These are phyloP conservation scores for Melanostoma mellinum DNA, from an alignment of 2,888 invertebrate genomes.

Conservation along the genomic window DNA sequence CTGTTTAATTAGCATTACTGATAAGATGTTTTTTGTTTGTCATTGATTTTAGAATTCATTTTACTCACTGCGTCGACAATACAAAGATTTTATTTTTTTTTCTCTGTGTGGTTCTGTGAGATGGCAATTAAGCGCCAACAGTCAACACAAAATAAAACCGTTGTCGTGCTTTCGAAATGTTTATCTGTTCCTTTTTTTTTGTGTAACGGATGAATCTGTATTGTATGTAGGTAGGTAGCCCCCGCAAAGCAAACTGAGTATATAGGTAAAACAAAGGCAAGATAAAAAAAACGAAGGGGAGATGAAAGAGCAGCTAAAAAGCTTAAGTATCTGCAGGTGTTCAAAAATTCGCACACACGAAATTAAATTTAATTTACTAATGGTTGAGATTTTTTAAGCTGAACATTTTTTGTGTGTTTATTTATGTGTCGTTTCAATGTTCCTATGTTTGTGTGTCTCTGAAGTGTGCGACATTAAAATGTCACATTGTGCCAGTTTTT, in stretches of 20 bases:
- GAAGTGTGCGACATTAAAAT: constrained; percentile 66
- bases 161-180: constrained; percentile 70
- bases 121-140: constrained; percentile 67
- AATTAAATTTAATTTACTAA: constrained; percentile 73
- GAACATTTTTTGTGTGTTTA: constrained; percentile 36
- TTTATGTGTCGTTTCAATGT: constrained; percentile 52
- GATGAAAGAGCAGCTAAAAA: constrained; percentile 77
- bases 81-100: constrained; percentile 30
- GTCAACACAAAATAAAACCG: constrained; percentile 29
- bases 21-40: constrained; percentile 57
- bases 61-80: constrained; percentile 29
- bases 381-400: constrained; percentile 46
- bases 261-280: constrained; percentile 18
- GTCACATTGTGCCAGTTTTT: constrained; percentile 54
- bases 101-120: constrained; percentile 8
- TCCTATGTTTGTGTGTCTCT: constrained; percentile 56
- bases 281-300: constrained; percentile 67
- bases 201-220: constrained; percentile 54
- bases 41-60: constrained; percentile 59
- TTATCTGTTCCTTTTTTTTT: constrained; percentile 55
- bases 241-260: constrained; percentile 58
- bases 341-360: constrained; percentile 77
- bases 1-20: constrained; percentile 66
- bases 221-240: constrained; percentile 53
- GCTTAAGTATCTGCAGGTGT: constrained; percentile 82